Conservation (phyloP, 2,888 invertebrate species). For the Eristalis pertinax region DNA sequence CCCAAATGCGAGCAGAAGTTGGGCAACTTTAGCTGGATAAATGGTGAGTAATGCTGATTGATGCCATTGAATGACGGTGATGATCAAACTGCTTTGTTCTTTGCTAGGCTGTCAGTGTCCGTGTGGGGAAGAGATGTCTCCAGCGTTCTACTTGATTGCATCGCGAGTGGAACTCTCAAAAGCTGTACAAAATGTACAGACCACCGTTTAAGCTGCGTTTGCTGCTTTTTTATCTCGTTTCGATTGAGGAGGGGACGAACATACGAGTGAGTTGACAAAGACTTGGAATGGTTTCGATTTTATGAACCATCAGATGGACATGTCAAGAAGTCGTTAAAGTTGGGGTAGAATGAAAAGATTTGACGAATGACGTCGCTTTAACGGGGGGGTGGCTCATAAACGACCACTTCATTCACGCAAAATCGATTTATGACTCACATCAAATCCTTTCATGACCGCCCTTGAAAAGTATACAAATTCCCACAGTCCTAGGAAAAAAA, state of each 20-base stretch:
- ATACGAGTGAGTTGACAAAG: background rate
- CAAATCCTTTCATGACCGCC: background rate
- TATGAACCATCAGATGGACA: background rate
- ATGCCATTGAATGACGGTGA: background rate
- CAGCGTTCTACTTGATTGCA: slow-evolving; percentile 94
- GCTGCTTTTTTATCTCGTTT: background rate
- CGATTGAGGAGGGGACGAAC: background rate
- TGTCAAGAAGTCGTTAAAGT: no score
- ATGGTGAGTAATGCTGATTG: slow-evolving; percentile 83
- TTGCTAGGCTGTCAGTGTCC: slow-evolving; percentile 91
- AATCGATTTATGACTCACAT: background rate
- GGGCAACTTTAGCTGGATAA: slow-evolving; percentile 95
- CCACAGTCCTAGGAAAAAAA: background rate
- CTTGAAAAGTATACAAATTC: background rate
- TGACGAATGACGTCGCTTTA: background rate
- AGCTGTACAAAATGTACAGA: slow-evolving; percentile 93
- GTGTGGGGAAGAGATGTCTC: slow-evolving; percentile 93
- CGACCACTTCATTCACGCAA: no score
- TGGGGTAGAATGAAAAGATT: background rate
- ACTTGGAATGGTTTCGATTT: background rate
- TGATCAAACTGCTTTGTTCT: slow-evolving; percentile 10
- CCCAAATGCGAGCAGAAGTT: slow-evolving; percentile 92
- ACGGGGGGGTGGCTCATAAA: no score
- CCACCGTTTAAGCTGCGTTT: slow-evolving; percentile 84
- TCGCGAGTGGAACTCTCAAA: slow-evolving; percentile 95